A percentile compares a stretch with the other conserved stretches of the same genome.
Conservation (phyloP, 1,140 invertebrate genomes). For the Aphidius ervi region DNA sequence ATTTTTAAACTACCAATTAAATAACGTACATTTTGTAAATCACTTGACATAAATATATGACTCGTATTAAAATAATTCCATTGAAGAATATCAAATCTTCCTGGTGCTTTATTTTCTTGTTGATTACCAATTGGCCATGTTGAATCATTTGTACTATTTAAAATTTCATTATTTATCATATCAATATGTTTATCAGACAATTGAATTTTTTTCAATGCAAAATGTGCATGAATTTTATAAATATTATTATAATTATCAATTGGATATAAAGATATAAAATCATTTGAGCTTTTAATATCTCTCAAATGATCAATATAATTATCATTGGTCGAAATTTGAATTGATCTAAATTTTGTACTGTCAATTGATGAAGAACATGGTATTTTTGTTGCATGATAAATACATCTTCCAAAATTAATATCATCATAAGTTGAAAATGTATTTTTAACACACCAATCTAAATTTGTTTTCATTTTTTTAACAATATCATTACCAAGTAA, state of each 20-base stretch:
- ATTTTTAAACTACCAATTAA: slow-evolving; percentile 59
- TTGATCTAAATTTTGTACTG: slow-evolving; percentile 27
- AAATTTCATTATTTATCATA: slow-evolving; percentile 32
- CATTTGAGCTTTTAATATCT: slow-evolving; percentile 47
- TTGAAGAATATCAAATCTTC: slow-evolving; percentile 79
- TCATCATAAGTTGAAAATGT: slow-evolving; percentile 72
- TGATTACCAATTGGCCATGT: slow-evolving; percentile 80
- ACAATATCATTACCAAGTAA: slow-evolving; percentile 74
- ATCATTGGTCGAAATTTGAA: not conserved
- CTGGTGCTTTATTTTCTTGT: slow-evolving; percentile 61
- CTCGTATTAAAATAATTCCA: slow-evolving; percentile 82
- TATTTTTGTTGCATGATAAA: slow-evolving; percentile 65
- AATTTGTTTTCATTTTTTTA: slow-evolving; percentile 64
- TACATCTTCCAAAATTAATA: slow-evolving; percentile 79
- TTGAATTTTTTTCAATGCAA: slow-evolving; percentile 56
- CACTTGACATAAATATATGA: slow-evolving; percentile 72
- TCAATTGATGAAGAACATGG: slow-evolving; percentile 57
- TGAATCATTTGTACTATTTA: not conserved
- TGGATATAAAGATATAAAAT: slow-evolving; percentile 63
- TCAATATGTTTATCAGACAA: slow-evolving; percentile 52
- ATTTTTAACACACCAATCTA: slow-evolving; percentile 84
- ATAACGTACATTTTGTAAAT: slow-evolving; percentile 59
- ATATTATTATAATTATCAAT: slow-evolving; percentile 60
- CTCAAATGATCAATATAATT: not conserved
- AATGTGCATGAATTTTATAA: slow-evolving; percentile 69